A percentile compares a stretch with the other conserved stretches of the same genome.
Conservation (phyloP, 2,113 vertebrate species). For the Phrynosoma blainvillii region DNA sequence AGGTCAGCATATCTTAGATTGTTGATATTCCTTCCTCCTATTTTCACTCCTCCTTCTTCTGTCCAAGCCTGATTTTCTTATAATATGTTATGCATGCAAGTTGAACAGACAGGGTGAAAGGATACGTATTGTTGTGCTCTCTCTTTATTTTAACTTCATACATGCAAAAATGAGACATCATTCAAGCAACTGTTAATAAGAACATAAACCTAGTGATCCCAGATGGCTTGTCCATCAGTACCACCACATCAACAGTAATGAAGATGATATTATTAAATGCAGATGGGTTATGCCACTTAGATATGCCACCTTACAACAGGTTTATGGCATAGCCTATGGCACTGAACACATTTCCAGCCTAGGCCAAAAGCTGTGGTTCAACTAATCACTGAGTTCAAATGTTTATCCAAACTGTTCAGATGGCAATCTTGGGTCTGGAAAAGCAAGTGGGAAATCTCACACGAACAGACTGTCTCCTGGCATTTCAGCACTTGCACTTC, state of each 20-base stretch:
- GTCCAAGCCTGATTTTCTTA: too few species aligned
- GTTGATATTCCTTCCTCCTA: too few species aligned
- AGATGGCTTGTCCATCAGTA: background rate
- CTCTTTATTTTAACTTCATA: background rate
- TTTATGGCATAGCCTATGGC: background rate
- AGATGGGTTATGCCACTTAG: background rate
- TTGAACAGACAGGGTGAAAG: too few species aligned
- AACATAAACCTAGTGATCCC: background rate
- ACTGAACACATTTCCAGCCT: background rate
- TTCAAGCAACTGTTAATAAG: background rate
- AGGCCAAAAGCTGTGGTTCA: background rate
- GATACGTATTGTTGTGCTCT: too few species aligned
- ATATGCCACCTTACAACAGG: background rate
- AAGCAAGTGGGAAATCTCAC: slow-evolving; percentile 22
- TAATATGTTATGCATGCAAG: too few species aligned
- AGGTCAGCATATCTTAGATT: too few species aligned
- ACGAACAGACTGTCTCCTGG: slow-evolving; percentile 40
- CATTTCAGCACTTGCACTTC: slow-evolving; percentile 49
- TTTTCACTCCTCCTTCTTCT: too few species aligned
- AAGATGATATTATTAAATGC: background rate
- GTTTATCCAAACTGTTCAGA: background rate
- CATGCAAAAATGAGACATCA: background rate
- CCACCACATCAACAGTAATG: fast-evolving
- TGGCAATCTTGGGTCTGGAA: slow-evolving; percentile 26
- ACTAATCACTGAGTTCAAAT: background rate